phyloP scores from a whole-genome alignment of 2,797 vertebrate species.

The Scolopax rusticola region DNA sequence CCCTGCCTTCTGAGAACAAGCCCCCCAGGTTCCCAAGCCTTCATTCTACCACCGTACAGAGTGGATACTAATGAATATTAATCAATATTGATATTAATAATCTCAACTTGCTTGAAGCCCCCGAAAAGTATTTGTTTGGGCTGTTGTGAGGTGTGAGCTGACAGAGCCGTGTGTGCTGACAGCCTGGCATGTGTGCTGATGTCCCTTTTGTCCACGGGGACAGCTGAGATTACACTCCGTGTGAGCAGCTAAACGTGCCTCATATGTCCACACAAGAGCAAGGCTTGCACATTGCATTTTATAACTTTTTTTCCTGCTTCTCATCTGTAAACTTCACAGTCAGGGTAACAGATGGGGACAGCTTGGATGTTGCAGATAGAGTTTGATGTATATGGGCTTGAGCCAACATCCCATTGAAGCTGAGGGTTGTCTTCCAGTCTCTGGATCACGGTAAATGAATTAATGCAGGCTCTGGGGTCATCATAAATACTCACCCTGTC shows the following conservation, averaged over 20 bases:
- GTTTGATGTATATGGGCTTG: slow-evolving; percentile 8
- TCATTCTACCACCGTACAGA: fast-evolving
- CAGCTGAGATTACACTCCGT: neutral
- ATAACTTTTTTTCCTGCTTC: neutral
- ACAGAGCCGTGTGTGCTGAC: neutral
- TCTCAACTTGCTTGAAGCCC: neutral
- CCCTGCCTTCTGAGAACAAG: neutral
- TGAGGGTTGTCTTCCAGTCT: slow-evolving; percentile 12
- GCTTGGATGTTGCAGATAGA: slow-evolving; percentile 12
- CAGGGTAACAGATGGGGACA: slow-evolving; percentile 53
- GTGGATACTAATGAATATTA: neutral
- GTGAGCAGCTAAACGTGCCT: neutral
- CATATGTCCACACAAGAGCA: neutral
- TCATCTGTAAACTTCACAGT: slow-evolving; percentile 26
- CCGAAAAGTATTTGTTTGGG: neutral
- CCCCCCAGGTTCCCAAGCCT: neutral
- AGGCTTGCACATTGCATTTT: neutral
- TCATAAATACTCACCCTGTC: slow-evolving; percentile 10
- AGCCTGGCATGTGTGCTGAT: neutral
- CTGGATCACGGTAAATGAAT: neutral
- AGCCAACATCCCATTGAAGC: slow-evolving; percentile 26
- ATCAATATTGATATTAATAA: slow-evolving; percentile 34
- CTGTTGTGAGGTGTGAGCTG: neutral
- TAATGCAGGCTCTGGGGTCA: slow-evolving; percentile 15
- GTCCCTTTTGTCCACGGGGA: neutral